Evolutionary conservation across 2,888 invertebrate genomes (phyloP).

Genomic region (Deilephila elpenor): DNA sequence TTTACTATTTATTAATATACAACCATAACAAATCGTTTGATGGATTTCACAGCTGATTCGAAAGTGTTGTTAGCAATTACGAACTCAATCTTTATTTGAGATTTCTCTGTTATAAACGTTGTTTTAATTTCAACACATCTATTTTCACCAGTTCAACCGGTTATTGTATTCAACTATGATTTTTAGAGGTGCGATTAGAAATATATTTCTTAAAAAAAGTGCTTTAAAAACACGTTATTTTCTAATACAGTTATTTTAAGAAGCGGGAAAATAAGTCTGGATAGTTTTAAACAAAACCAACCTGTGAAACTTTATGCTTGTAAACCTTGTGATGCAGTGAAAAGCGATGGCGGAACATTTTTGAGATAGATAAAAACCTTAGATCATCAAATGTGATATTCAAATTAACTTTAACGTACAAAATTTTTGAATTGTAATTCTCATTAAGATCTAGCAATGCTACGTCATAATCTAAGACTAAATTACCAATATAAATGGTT

Average conservation of each 20-base stretch:
- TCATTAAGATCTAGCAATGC: too few species aligned
- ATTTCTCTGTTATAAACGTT: constrained; percentile 49
- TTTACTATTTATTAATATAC: constrained; percentile 48
- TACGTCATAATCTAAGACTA: too few species aligned
- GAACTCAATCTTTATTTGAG: constrained; percentile 47
- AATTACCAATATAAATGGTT: too few species aligned
- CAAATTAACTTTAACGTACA: background rate
- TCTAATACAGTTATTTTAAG: constrained; percentile 6
- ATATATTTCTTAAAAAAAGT: background rate
- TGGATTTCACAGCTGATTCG: constrained; percentile 61
- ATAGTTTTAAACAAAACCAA: constrained; percentile 19
- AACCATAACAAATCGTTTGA: constrained; percentile 54
- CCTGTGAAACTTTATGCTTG: constrained; percentile 7
- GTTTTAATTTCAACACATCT: constrained; percentile 12
- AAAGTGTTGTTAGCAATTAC: constrained; percentile 49
- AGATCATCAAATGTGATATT: too few species aligned
- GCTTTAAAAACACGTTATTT: constrained; percentile 8
- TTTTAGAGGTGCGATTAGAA: constrained; percentile 13
- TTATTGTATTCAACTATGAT: background rate
- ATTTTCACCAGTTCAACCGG: constrained; percentile 11
- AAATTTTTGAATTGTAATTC: background rate
- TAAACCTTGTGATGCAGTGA: background rate
- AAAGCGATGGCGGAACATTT: background rate
- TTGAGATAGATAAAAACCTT: background rate
- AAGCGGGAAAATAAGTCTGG: background rate